Evolutionary conservation across 2,797 vertebrate genomes (phyloP).

Genomic region (Lithobates sylvaticus): DNA sequence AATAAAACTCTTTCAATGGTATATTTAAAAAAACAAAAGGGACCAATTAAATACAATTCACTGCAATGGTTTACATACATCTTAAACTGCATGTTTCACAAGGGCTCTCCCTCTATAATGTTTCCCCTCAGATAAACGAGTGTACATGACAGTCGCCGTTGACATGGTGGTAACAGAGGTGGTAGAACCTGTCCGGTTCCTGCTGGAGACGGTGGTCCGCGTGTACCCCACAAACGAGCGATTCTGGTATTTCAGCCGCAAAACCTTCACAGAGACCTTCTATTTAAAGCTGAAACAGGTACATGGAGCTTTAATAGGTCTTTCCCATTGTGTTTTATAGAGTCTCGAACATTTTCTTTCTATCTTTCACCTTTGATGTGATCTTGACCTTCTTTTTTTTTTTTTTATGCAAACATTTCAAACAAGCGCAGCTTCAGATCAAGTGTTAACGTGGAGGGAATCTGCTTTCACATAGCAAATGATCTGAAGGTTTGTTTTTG

Average conservation of each 20-base stretch:
- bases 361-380: slow-evolving; percentile 37
- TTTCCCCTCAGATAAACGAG: slow-evolving; percentile 85
- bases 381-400: background rate
- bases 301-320: slow-evolving; percentile 34
- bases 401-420: background rate
- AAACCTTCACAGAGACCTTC: slow-evolving; percentile 94
- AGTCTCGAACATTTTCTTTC: background rate
- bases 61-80: no score
- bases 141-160: slow-evolving; percentile 94
- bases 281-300: slow-evolving; percentile 91
- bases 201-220: slow-evolving; percentile 89
- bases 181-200: slow-evolving; percentile 92
- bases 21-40: no score
- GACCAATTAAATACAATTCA: no score
- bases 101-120: no score
- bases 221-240: slow-evolving; percentile 95
- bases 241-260: slow-evolving; percentile 99
- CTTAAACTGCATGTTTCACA: background rate
- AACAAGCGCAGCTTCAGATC: slow-evolving; percentile 23
- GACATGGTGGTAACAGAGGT: slow-evolving; percentile 97
- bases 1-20: no score
- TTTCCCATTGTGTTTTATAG: background rate
- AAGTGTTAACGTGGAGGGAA: slow-evolving; percentile 25
- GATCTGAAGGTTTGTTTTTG: slow-evolving; percentile 18
- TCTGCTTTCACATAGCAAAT: slow-evolving; percentile 1